phyloP scores from a whole-genome alignment of 2,113 vertebrate species.

The Ctenomys sociabilis region DNA sequence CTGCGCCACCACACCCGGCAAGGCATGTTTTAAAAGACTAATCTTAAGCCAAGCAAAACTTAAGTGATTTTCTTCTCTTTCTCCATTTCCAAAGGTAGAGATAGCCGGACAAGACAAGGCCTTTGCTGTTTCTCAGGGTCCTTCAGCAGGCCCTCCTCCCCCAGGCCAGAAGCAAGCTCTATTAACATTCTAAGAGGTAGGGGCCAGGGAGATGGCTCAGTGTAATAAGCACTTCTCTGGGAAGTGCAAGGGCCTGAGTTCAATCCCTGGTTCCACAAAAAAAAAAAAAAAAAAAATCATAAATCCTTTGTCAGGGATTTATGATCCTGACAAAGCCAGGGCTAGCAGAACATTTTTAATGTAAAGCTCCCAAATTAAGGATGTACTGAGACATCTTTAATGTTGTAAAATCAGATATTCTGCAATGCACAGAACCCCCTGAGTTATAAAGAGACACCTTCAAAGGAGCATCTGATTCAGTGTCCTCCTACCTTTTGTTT shows the following conservation, averaged over 20 bases:
- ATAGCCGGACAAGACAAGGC: not conserved
- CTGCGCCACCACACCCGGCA: no score
- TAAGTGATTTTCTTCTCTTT: slow-evolving; percentile 55
- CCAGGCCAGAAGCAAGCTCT: not conserved
- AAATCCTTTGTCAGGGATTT: no score
- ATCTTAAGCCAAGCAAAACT: slow-evolving; percentile 23
- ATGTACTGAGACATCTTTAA: not conserved
- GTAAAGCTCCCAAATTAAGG: not conserved
- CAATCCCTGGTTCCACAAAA: no score
- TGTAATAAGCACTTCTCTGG: no score
- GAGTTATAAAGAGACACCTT: slow-evolving; percentile 17
- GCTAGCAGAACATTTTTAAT: not conserved
- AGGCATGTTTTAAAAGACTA: not conserved
- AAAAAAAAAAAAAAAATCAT: no score
- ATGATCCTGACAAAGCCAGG: not conserved
- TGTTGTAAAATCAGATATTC: not conserved
- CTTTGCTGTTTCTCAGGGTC: fast-evolving
- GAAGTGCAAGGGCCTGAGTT: no score
- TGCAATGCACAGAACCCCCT: not conserved
- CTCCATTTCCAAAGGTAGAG: slow-evolving; percentile 39
- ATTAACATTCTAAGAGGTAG: slow-evolving; percentile 39
- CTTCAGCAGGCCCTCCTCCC: not conserved
- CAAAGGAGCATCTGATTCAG: not conserved
- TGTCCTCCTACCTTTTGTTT: slow-evolving; percentile 23
- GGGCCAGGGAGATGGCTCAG: no score